Evolutionary conservation across 2,113 vertebrate species (phyloP).

Genomic region (Hylia prasina): DNA sequence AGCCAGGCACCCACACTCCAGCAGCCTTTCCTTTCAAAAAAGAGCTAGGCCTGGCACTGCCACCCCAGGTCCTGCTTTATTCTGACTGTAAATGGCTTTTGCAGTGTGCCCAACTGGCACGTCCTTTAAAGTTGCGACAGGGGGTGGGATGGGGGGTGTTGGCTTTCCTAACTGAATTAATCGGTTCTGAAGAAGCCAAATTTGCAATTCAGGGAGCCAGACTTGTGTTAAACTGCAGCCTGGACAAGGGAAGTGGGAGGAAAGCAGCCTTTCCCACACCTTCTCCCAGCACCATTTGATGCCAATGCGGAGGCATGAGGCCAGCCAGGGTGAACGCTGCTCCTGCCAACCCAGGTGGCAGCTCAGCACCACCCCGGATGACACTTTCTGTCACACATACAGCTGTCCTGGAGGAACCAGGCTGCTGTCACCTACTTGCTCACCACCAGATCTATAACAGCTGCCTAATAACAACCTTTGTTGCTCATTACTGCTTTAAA

Average conservation of each 20-base stretch:
- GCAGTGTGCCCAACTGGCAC: not conserved
- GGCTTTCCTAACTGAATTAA: conserved; percentile 9
- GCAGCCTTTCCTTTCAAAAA: not conserved
- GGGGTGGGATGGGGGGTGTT: not conserved
- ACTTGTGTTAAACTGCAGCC: not conserved
- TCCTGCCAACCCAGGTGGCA: not conserved
- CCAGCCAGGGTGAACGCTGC: rapidly evolving
- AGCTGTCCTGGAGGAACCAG: not conserved
- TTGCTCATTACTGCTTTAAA: not conserved
- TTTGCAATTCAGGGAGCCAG: not conserved
- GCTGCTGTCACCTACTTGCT: not conserved
- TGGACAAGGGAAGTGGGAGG: not conserved
- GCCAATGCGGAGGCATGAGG: not conserved
- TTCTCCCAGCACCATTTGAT: rapidly evolving
- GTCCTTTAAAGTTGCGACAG: not conserved
- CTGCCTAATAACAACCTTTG: not conserved
- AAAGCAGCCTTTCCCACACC: not conserved
- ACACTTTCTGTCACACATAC: not conserved
- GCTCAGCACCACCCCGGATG: not conserved
- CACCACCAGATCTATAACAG: rapidly evolving
- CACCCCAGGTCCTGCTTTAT: not conserved
- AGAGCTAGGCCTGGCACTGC: not conserved
- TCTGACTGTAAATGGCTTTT: not conserved
- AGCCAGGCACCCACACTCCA: not conserved
- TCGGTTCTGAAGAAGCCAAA: not conserved